Evolutionary conservation across 2,888 invertebrate genomes (phyloP), one percentile per base, ranked within the genome.

Genomic region (Pemphredon lugubris): DNA sequence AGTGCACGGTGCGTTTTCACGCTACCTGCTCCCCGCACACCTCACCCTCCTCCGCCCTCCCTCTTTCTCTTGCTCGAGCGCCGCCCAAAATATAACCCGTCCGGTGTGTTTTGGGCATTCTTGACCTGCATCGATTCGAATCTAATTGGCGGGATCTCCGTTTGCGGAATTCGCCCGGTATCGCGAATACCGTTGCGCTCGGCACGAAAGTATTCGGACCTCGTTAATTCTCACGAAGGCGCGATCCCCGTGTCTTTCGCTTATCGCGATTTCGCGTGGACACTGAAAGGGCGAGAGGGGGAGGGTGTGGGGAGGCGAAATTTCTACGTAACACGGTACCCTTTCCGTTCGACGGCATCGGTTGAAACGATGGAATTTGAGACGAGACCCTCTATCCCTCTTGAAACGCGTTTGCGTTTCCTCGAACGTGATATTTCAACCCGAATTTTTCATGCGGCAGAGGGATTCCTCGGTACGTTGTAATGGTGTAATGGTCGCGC

Each of bases 141-240:
- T 79, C 64, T 79, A 78, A 78, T 78, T 76, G 77, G 77, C 66
- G 69, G n/a, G 73, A 79, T 76, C 77, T 73, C 42, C 47, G n/a
- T n/a, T n/a, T n/a, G 51, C 40, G 68, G 70, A 70, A 65, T 65
- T 60, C 59, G 50, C 37, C 42, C 45, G 50, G 72, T 65, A 63
- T 79, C 72, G 70, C 77, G 71, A 71, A 79, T 79, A 77, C 74
- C 74, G 66, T 63, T 32, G 48, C 82, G 76, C 79, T 82, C 3
- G 80, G 74, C 81, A n/a, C 78, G 45, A 61, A 83, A 83, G 82
- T 83, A 84, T 85, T 82, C 81, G 84, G 83, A 80, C 79, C 86
- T 86, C 85, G 85, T 86, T 86, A 86, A 86, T 86, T 86, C 84
- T 83, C 86, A 81, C 85, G 83, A 80, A 73, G 66, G 48, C 57